phyloP scores from a whole-genome alignment of 2,888 invertebrate genomes.

The Microchrysa polita region DNA sequence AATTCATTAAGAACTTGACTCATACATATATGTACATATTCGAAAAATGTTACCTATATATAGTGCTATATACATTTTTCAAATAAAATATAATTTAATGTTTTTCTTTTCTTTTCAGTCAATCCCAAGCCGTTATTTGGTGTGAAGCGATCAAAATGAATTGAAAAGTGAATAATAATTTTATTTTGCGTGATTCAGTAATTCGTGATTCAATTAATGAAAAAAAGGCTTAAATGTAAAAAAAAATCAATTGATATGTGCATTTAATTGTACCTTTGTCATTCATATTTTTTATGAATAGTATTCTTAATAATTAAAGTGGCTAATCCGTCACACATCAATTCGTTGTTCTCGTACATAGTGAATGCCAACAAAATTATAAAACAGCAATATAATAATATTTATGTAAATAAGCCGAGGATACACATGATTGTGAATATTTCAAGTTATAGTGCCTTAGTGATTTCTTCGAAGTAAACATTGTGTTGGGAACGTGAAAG shows the following conservation, averaged over 20 bases:
- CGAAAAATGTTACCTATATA: no score
- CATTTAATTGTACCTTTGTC: neutral
- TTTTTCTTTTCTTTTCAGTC: no score
- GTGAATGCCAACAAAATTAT: neutral
- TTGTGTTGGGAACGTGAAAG: constrained; percentile 33
- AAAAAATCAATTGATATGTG: neutral
- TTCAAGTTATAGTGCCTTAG: constrained; percentile 26
- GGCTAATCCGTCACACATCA: neutral
- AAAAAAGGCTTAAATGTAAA: no score
- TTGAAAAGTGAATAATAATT: no score
- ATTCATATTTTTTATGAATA: neutral
- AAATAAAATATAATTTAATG: no score
- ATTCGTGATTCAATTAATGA: no score
- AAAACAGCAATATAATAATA: neutral
- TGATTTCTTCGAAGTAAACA: constrained; percentile 26
- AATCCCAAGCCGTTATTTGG: no score
- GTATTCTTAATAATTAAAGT: neutral
- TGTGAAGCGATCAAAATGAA: no score
- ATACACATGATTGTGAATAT: constrained; percentile 16
- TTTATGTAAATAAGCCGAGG: constrained; percentile 11
- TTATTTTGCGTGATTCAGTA: no score
- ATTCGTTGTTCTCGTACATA: neutral
- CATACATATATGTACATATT: no score
- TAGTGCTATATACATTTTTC: no score
- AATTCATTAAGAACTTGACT: no score